Evolutionary conservation across 2,888 invertebrate species (phyloP).

Genomic region (Diachrysia chrysitis): DNA sequence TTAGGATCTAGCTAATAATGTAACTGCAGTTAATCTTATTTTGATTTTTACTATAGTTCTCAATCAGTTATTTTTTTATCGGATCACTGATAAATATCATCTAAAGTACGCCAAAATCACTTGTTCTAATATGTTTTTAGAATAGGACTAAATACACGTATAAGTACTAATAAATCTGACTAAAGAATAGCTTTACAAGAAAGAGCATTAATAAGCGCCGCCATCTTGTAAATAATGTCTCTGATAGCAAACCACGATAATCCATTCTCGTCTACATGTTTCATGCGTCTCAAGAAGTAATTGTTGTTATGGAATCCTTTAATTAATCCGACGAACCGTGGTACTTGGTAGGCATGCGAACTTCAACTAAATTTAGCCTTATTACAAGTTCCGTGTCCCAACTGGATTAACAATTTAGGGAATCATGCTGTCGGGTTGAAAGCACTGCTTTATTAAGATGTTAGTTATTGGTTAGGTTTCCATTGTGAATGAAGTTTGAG

Average conservation of each 20-base stretch:
- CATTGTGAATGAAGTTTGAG: slow-evolving; percentile 30
- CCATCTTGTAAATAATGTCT: background rate
- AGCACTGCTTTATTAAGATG: slow-evolving; percentile 26
- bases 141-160: no score
- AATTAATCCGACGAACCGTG: slow-evolving; percentile 63
- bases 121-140: no score
- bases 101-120: no score
- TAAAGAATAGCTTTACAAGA: no score
- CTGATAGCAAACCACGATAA: slow-evolving; percentile 14
- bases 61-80: no score
- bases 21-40: no score
- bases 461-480: slow-evolving; percentile 16
- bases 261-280: slow-evolving; percentile 15
- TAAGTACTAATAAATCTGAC: no score
- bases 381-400: slow-evolving; percentile 60
- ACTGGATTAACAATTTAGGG: slow-evolving; percentile 61
- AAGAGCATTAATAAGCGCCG: background rate
- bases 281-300: slow-evolving; percentile 45
- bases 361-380: slow-evolving; percentile 51
- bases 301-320: slow-evolving; percentile 64
- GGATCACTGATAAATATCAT: no score
- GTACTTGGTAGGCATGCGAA: slow-evolving; percentile 51
- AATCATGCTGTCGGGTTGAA: slow-evolving; percentile 45
- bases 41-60: no score
- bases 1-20: no score